Conservation (phyloP, 1,140 invertebrate genomes). For the Rhynchophorus ferrugineus region DNA sequence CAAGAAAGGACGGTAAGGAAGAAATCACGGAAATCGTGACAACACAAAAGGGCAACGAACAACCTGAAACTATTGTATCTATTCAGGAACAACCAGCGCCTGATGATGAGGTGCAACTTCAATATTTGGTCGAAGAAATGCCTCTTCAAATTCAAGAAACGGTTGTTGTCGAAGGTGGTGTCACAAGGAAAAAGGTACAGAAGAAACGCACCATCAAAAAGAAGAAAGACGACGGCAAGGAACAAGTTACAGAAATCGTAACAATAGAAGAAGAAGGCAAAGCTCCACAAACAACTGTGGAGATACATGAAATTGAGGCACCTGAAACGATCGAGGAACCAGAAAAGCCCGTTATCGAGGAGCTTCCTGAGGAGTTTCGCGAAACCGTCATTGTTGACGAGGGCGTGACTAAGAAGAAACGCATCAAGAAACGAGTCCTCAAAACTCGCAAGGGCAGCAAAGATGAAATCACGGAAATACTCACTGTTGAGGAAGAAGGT, state of each 20-base stretch:
- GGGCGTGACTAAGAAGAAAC: slow-evolving; percentile 31
- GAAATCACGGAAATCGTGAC: slow-evolving; percentile 43
- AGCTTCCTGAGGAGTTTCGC: slow-evolving; percentile 25
- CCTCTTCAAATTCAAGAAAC: slow-evolving; percentile 30
- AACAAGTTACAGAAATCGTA: slow-evolving; percentile 35
- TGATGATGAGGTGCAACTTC: slow-evolving; percentile 27
- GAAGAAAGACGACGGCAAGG: slow-evolving; percentile 23
- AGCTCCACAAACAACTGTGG: slow-evolving; percentile 33
- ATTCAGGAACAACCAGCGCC: slow-evolving; percentile 38
- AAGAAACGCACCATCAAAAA: slow-evolving; percentile 37
- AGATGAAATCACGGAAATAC: slow-evolving; percentile 32
- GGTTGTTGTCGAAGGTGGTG: slow-evolving; percentile 31
- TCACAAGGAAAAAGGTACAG: slow-evolving; percentile 30
- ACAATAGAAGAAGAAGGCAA: slow-evolving; percentile 39
- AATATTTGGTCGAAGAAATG: slow-evolving; percentile 31
- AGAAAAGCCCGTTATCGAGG: slow-evolving; percentile 28
- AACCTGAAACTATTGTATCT: slow-evolving; percentile 33
- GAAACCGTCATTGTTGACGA: slow-evolving; percentile 26
- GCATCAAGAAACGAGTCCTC: slow-evolving; percentile 29
- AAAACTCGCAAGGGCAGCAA: slow-evolving; percentile 28
- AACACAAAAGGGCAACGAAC: slow-evolving; percentile 40
- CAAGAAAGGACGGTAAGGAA: slow-evolving; percentile 39
- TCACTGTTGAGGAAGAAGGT: slow-evolving; percentile 38
- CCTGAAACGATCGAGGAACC: slow-evolving; percentile 1
- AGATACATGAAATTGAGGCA: slow-evolving; percentile 32